These are phyloP conservation scores for Diploscapter pachys DNA, from an alignment of 1,140 invertebrate genomes.

Conservation along the genomic window DNA sequence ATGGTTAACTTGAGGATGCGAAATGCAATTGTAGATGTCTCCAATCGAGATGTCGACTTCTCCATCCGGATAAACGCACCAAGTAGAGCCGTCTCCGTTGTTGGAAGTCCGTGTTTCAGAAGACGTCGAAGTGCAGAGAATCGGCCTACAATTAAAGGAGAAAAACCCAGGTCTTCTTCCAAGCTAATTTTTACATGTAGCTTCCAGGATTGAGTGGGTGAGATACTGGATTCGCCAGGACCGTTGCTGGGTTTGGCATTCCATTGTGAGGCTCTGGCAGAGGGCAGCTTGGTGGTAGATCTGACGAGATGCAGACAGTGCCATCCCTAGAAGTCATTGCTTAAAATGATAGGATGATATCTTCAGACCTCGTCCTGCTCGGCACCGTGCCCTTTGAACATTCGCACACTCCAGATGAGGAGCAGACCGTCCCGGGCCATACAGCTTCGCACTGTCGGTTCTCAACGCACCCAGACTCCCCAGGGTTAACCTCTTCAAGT, in stretches of 20 bases:
- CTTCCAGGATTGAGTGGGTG: constrained; percentile 50
- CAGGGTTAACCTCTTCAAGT: constrained; percentile 49
- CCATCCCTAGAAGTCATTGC: constrained; percentile 38
- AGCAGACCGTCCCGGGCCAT: constrained; percentile 53
- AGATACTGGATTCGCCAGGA: constrained; percentile 50
- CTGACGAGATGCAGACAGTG: constrained; percentile 46
- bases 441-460: constrained; percentile 53
- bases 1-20: constrained; percentile 50
- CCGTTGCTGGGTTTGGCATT: constrained; percentile 50
- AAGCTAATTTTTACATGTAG: constrained; percentile 39
- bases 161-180: not conserved
- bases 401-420: constrained; percentile 46
- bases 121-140: constrained; percentile 51
- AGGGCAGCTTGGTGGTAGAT: constrained; percentile 51
- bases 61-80: constrained; percentile 55
- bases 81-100: constrained; percentile 49
- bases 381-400: constrained; percentile 51
- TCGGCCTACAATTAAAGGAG: constrained; percentile 30
- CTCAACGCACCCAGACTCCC: constrained; percentile 54
- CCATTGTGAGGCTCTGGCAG: constrained; percentile 55
- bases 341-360: not conserved
- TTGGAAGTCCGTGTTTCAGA: constrained; percentile 44
- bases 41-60: constrained; percentile 50
- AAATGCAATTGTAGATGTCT: constrained; percentile 55
- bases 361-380: constrained; percentile 35